Base-by-base conservation (phyloP, 2,113 vertebrate species). In the Hyperopisus bebe region DNA sequence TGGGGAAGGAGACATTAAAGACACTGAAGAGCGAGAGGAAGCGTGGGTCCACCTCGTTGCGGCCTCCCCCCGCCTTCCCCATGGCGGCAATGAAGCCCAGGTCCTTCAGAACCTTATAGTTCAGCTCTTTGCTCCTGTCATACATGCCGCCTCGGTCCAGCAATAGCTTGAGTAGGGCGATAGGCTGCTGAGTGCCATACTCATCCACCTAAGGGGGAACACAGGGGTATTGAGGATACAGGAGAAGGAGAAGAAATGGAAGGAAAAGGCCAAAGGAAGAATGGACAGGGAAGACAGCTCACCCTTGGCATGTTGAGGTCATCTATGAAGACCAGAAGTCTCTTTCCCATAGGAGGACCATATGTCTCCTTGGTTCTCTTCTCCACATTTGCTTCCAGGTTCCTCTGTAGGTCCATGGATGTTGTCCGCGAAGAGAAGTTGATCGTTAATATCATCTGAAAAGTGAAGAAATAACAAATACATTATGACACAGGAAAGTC, bases 261-360 rank as follows among this genome's bases (percentile, higher is more conserved):
- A 44, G 51, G 17, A 83, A 83, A 27, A 31, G 50, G 35, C 19
- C 39, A 58, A 47, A 62, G 42, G 55, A 66, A 17, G 27, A 35
- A 66, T 48, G n/a, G 17, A 6, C 19, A 47, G 24, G 24, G 27
- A 70, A 31, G 47, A 47, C 4, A 31, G 0, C 80, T 89, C 90
- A 99, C 98, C 97, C 95, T 96, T 31, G 98, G 98, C 98, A 99
- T 99, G 70, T 99, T 99, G 95, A 99, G 96, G 89, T 99, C 98
- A 89, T 99, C 98, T 94, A 99, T 97, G 92, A 99, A 98, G 48
- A 99, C 95, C 87, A 99, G 92, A 3, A 99, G 96, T 58, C 96
- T 96, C 74, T 99, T 99, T 10, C 98, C 98, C 96, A 97, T 95
- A 0, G 98, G 96, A 11, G 98, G 98, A 0, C 98, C 98, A 0